Evolutionary conservation across 64 coral and sea anemone genomes (phyloP).

Genomic region (Dendronephthya gigantea): DNA sequence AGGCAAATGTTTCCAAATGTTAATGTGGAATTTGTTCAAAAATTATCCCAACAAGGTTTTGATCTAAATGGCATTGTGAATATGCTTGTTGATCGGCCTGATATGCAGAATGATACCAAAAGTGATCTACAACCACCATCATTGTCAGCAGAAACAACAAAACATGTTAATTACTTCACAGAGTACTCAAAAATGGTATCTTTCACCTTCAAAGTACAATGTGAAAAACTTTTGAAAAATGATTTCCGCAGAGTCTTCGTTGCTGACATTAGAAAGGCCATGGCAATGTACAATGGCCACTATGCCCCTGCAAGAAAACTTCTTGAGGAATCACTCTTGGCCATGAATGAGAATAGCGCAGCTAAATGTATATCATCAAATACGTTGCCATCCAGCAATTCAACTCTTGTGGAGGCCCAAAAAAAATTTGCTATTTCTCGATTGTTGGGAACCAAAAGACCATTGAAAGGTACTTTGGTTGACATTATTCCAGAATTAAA

Average conservation of each 20-base stretch:
- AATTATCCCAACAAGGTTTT: not conserved
- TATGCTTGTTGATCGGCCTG: not conserved
- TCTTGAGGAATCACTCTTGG: slow-evolving; percentile 57
- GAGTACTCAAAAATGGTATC: slow-evolving; percentile 40
- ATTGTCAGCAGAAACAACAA: not conserved
- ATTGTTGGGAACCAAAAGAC: not conserved
- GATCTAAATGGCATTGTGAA: not conserved
- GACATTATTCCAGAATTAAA: slow-evolving; percentile 28
- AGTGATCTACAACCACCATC: not conserved
- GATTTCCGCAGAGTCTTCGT: slow-evolving; percentile 49
- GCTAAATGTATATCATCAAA: not conserved
- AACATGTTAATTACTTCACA: slow-evolving; percentile 54
- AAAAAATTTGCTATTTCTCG: not conserved
- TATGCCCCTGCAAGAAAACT: slow-evolving; percentile 66
- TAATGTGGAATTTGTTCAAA: not conserved
- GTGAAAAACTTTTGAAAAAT: slow-evolving; percentile 38
- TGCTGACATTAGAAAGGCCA: slow-evolving; percentile 39
- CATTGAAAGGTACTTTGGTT: too few species aligned
- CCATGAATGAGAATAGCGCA: not conserved
- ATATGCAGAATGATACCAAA: not conserved
- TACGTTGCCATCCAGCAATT: not conserved
- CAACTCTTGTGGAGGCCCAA: not conserved
- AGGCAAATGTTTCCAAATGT: not conserved
- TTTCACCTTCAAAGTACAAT: slow-evolving; percentile 16
- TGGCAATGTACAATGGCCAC: slow-evolving; percentile 38